Percentiles rank a stretch among this genome's conserved stretches.
These are phyloP conservation scores for Corapipo altera DNA, from an alignment of 2,113 vertebrate genomes.

Conservation along the genomic window DNA sequence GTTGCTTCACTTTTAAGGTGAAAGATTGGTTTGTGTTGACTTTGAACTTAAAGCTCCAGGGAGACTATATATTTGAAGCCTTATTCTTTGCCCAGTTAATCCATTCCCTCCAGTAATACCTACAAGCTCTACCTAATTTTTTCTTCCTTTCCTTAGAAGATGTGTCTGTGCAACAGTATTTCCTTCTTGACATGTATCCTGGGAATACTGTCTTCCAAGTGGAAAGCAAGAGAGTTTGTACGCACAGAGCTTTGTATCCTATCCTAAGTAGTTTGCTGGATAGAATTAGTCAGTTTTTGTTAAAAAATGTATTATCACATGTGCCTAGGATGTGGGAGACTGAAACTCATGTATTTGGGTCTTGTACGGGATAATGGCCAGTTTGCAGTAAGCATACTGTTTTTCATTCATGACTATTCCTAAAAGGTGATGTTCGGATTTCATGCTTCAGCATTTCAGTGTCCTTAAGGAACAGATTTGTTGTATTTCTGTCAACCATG, in stretches of 20 bases:
- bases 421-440: neutral
- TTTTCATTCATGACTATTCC: neutral
- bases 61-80: neutral
- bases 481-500: neutral
- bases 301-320: rapidly evolving
- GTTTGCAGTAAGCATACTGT: neutral
- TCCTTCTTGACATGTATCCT: neutral
- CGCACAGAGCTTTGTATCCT: neutral
- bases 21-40: neutral
- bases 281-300: neutral
- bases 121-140: neutral
- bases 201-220: neutral
- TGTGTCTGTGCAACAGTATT: neutral
- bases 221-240: neutral
- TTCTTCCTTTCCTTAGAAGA: neutral
- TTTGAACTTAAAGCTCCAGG: conserved; percentile 2
- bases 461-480: neutral
- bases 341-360: rapidly evolving
- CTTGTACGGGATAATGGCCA: neutral
- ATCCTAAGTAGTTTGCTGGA: neutral
- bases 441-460: neutral
- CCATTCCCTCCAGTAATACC: neutral
- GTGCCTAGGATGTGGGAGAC: neutral
- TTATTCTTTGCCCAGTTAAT: neutral
- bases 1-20: neutral